Percentiles rank a stretch among this genome's conserved stretches.
These are phyloP conservation scores for Dendrolimus pini DNA, from an alignment of 2,888 invertebrate genomes.

Conservation along the genomic window DNA sequence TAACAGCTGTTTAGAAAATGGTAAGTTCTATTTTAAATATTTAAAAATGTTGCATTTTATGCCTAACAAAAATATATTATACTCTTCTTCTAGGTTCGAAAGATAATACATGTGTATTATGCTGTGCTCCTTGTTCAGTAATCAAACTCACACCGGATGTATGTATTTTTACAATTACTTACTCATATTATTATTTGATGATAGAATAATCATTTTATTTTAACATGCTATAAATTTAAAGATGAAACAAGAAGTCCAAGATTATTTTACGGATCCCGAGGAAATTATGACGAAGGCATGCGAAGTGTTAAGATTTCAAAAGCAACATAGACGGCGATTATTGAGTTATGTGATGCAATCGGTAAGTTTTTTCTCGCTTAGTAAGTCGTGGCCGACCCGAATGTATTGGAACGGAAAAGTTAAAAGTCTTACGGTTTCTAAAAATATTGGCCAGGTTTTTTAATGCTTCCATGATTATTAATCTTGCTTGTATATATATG, in stretches of 20 bases:
- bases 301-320: conserved; percentile 68
- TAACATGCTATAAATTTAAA: conserved; percentile 22
- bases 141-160: conserved; percentile 70
- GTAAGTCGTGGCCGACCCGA: background rate
- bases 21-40: conserved; percentile 28
- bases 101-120: conserved; percentile 62
- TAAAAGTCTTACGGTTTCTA: too few species aligned
- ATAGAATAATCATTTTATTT: conserved; percentile 1
- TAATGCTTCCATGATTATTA: too few species aligned
- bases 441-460: too few species aligned
- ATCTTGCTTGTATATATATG: too few species aligned
- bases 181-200: conserved; percentile 5
- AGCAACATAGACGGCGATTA: conserved; percentile 61
- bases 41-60: background rate
- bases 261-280: conserved; percentile 71
- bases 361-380: conserved; percentile 31
- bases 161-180: conserved; percentile 18
- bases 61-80: background rate
- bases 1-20: conserved; percentile 60
- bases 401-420: background rate
- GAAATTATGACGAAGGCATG: conserved; percentile 65
- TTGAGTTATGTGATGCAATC: conserved; percentile 67
- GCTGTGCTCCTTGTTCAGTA: conserved; percentile 58
- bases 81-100: conserved; percentile 37
- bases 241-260: conserved; percentile 72